These are phyloP conservation scores for Panthera leo DNA, from an alignment of 2,113 vertebrate genomes.

Conservation along the genomic window DNA sequence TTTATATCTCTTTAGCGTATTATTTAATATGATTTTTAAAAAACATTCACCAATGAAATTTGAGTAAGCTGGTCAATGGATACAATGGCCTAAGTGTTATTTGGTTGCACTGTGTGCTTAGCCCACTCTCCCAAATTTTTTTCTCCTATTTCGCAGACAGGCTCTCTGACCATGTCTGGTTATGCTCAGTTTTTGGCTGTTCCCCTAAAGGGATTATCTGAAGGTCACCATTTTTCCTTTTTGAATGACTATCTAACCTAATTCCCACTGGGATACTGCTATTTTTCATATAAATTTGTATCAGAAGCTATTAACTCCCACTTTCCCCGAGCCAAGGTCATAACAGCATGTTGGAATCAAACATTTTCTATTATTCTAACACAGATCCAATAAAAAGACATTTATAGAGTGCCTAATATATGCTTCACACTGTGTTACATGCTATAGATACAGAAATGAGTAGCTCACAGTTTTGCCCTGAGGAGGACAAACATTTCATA, in stretches of 20 bases:
- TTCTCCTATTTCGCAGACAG: background rate
- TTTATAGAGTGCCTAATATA: background rate
- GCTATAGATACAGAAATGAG: background rate
- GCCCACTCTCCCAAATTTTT: background rate
- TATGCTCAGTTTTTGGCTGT: constrained; percentile 32
- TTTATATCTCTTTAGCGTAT: background rate
- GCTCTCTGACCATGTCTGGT: background rate
- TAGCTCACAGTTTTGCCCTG: background rate
- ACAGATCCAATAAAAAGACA: background rate
- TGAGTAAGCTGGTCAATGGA: background rate
- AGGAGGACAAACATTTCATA: background rate
- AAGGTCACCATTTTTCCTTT: constrained; percentile 15
- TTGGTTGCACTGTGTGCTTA: background rate
- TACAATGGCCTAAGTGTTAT: background rate
- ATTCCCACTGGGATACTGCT: background rate
- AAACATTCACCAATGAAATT: constrained; percentile 24
- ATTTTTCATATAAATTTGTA: background rate
- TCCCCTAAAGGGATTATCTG: background rate
- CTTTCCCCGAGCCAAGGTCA: background rate
- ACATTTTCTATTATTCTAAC: constrained; percentile 35
- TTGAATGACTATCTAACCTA: constrained; percentile 30
- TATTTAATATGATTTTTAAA: constrained; percentile 26
- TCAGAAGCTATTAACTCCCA: constrained; percentile 31
- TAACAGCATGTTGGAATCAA: background rate
- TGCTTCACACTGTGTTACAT: background rate